These are phyloP conservation scores for Grammomys surdaster DNA, from an alignment of 2,113 vertebrate species.

Conservation along the genomic window DNA sequence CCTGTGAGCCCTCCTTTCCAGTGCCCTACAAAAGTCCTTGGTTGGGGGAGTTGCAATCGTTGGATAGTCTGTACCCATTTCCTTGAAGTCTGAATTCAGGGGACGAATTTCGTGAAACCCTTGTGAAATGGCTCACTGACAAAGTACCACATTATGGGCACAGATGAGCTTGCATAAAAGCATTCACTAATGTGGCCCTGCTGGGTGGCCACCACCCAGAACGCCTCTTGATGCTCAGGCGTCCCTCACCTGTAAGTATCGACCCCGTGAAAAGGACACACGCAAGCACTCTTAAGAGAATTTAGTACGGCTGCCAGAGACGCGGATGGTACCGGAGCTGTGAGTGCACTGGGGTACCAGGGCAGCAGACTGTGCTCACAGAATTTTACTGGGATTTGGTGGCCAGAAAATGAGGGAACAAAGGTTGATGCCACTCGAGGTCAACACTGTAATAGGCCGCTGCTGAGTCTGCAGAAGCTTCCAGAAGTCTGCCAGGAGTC, in stretches of 20 bases:
- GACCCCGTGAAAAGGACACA: not conserved
- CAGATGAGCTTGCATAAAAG: not conserved
- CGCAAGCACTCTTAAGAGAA: not conserved
- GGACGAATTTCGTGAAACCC: not conserved
- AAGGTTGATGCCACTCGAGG: not conserved
- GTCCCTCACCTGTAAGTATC: not conserved
- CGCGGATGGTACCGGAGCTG: not conserved
- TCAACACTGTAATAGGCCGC: not conserved
- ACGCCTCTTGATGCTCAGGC: not conserved
- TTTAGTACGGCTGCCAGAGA: not conserved
- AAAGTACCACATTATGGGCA: not conserved
- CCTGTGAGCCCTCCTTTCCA: not conserved
- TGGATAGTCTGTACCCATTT: not conserved
- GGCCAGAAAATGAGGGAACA: not conserved
- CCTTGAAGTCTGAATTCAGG: not conserved
- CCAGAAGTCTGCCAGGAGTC: not conserved
- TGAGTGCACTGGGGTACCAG: not conserved
- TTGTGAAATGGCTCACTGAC: not conserved
- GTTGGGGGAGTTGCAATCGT: not conserved
- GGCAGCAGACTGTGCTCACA: not conserved
- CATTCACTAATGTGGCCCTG: fast-evolving
- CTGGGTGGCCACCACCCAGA: not conserved
- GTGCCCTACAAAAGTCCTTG: not conserved
- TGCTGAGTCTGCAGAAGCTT: not conserved
- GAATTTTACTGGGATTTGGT: not conserved